Base-by-base conservation (phyloP, 1,140 invertebrate genomes). In the Papilio glaucus region DNA sequence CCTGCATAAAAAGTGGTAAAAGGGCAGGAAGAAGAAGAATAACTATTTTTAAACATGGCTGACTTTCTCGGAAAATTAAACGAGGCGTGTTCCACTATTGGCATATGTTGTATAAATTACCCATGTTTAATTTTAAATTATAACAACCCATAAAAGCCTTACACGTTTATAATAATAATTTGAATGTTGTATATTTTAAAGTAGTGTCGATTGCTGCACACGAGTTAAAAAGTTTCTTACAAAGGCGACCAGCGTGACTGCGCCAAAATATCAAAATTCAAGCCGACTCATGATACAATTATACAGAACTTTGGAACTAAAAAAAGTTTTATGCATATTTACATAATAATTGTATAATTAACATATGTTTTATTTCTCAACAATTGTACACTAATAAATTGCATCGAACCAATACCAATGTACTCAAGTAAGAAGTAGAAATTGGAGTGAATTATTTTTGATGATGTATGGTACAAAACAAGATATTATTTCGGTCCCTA, bases 301-400 rank as follows among this genome's bases (percentile, higher is more conserved):
- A 57, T 9, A 53, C 21, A 21, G 45, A 53, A 53, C 45, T 53
- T 53, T 21, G 45, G 21, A 53, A 24, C 10, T 4, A 57, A 57
- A 57, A 57, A 24, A 53, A 53, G 18, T 53, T 53, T 57, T 57
- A 57, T 57, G 18, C 12, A 57, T 12, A 57, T 49, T 18, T 9
- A 49, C 18, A 10, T 21, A 18, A 7, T 6, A 49, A 21, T 18
- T 21, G n/a, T n/a, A n/a, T n/a, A 18, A 49, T 2, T 49, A 49
- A 18, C 18, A 10, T 49, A 41, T 13, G 38, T 39, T 8, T 41
- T 3, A 6, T 33, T 3, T 33, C 6, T 33, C 29, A 33, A 33
- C 39, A 12, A n/a, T 33, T 12, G 10, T 41, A 41, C 13, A 41
- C 10, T 12, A 39, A 39, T 39, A 39, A 8, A 39, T 9, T 12